Percentiles rank a stretch among this genome's conserved stretches.
phyloP scores from a whole-genome alignment of 2,113 vertebrate genomes.

The Hydrochoerus hydrochaeris region DNA sequence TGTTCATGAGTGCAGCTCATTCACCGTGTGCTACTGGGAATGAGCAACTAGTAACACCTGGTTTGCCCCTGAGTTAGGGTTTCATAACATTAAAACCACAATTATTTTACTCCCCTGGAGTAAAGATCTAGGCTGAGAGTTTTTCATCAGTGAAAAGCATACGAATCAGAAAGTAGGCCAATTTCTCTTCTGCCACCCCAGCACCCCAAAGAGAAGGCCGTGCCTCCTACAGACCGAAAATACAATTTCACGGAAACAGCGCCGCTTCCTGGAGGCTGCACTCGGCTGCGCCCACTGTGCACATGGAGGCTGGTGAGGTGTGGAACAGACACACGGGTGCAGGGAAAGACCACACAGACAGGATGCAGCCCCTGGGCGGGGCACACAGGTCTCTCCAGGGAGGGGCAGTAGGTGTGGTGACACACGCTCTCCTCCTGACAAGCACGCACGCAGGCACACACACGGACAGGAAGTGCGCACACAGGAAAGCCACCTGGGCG shows the following conservation, averaged over 20 bases:
- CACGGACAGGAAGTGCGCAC: too few species aligned
- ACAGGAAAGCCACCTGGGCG: slow-evolving; percentile 58
- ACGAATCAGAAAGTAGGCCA: slow-evolving; percentile 8
- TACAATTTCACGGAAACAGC: neutral
- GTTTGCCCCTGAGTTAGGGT: slow-evolving; percentile 15
- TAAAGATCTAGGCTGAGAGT: neutral
- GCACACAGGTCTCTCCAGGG: neutral
- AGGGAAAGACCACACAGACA: neutral
- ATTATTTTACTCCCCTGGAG: neutral
- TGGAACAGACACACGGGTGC: neutral
- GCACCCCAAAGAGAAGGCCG: neutral
- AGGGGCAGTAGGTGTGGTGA: too few species aligned
- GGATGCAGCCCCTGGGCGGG: neutral
- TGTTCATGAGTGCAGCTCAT: neutral
- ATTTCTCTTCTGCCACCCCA: neutral
- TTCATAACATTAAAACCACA: slow-evolving; percentile 4
- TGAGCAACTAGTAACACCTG: neutral
- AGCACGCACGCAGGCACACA: too few species aligned
- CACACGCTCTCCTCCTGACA: too few species aligned
- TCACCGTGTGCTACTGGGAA: neutral
- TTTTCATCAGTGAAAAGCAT: neutral
- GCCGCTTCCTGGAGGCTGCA: neutral
- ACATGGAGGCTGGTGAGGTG: neutral
- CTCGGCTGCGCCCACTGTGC: neutral
- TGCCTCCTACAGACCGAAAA: neutral